Conservation (phyloP, 92 coral and sea anemone genomes). For the Phenganax marumi region DNA sequence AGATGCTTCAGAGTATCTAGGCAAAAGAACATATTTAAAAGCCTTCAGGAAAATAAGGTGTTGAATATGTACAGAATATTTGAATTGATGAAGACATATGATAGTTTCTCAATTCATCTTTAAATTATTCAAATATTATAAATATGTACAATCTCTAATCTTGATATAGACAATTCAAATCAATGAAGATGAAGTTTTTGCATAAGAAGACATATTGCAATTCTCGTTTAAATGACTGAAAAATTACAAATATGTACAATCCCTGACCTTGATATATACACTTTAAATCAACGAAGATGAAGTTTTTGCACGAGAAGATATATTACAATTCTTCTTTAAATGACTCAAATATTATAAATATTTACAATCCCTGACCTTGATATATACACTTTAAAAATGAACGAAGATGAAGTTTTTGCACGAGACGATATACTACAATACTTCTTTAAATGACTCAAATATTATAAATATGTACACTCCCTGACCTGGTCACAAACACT, state of each 20-base stretch:
- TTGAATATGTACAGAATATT: background rate
- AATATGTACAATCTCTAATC: too few relatives aligned
- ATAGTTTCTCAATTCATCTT: too few relatives aligned
- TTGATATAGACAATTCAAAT: too few relatives aligned
- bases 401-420: background rate
- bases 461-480: background rate
- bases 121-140: too few relatives aligned
- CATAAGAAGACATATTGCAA: background rate
- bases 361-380: too few relatives aligned
- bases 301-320: too few relatives aligned
- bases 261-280: too few relatives aligned
- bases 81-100: background rate
- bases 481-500: too few relatives aligned
- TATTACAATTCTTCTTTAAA: too few relatives aligned
- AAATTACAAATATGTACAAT: background rate
- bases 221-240: background rate
- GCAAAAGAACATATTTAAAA: background rate
- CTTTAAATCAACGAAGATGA: too few relatives aligned
- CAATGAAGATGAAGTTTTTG: background rate
- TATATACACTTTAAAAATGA: too few relatives aligned
- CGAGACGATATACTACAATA: background rate
- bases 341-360: too few relatives aligned
- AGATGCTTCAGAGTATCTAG: constrained; percentile 29
- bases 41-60: background rate
- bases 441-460: background rate